Evolutionary conservation across 2,888 invertebrate species (phyloP), one percentile per base, ranked within the genome.

Genomic region (Pocota personata): DNA sequence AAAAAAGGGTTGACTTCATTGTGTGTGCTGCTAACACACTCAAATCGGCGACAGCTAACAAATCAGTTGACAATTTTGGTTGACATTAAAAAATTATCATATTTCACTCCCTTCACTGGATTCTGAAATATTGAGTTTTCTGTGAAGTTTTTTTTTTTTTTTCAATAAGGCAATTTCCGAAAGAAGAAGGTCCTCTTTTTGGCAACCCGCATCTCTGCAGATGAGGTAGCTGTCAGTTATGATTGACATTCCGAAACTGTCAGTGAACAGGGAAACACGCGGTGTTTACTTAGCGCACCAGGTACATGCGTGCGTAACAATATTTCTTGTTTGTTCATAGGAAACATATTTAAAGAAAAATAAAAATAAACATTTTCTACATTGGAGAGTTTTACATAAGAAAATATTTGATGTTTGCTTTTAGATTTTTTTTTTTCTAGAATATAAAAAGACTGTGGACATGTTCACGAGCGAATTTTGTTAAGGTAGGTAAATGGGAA

Each of bases 231-330:
- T 62, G 60, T 72, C 60, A 50, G 48, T 37, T 60, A 50, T 73
- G 72, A 73, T 73, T 73, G 50, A 62, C 48, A 73, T 73, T 62
- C 60, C 52, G 27, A 19, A 52, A 19, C 60, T 73, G 60, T 40
- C 60, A 35, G 60, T 50, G 30, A 5, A 50, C 1, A 1, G 32
- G 8, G 30, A 14, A 32, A 55, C 35, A 58, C 58, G n/a, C 37
- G 24, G 16, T 21, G 16, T 46, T 64, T 64, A n/a, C 27, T 46
- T 64, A 12, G 8, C 10, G 62, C 24, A 40, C 43, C 24, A 62
- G 8, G 46, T 64, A 24, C 35, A 37, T 66, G 50, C 16, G 50
- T 35, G 40, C 12, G 52, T 16, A 52, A 52, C 16, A 69, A 66
- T 69, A 55, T 40, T 55, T 37, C 12, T 16, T 55, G 19, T 52